Base-by-base conservation (phyloP, 2,888 invertebrate species). In the Mellilla xanthometata region DNA sequence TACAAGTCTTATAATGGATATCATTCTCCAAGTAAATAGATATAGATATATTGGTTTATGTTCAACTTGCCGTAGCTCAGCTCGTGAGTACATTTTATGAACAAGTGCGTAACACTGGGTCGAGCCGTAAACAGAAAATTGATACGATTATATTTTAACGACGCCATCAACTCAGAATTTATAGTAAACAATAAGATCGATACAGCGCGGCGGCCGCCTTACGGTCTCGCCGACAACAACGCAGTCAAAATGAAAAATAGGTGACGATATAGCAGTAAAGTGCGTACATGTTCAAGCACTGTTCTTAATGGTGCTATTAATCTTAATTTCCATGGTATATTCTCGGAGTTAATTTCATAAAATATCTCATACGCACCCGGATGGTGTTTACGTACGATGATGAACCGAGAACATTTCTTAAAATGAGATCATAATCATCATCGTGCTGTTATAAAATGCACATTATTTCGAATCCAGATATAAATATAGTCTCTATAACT, bases 271-370 rank as follows among this genome's bases (percentile, higher is more conserved):
- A 68, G 59, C 66, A 76, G 64, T 76, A 74, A 80, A 79, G 73
- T 72, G 73, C 62, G 63, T 72, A 81, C 78, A 79, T 48, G 76
- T 60, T 56, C 70, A 51, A 53, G 58, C 65, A 59, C 63, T 65
- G 56, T 43, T 62, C 58, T 75, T 77, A 80, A 79, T 81, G 76
- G 75, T 64, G 67, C 65, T 62, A 75, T 79, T 79, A 74, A 72
- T 80, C 72, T 71, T 53, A 47, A 56, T 61, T 59, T 58, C 60
- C 54, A 60, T 41, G 29, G 47, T 44, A 47, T 38, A 39, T 33
- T 31, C 26, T 47, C 31, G 5, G 10, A 30, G 34, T 34, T 30
- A 34, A 35, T 46, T 46, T 46, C 34, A 34, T 45, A 33, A 28
- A 38, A 32, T 23, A 28, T 22, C 27, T 43, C 38, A 35, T 30